Evolutionary conservation across 2,797 vertebrate genomes (phyloP), one percentile per base, ranked within the genome.

Genomic region (Acipenser oxyrinchus): DNA sequence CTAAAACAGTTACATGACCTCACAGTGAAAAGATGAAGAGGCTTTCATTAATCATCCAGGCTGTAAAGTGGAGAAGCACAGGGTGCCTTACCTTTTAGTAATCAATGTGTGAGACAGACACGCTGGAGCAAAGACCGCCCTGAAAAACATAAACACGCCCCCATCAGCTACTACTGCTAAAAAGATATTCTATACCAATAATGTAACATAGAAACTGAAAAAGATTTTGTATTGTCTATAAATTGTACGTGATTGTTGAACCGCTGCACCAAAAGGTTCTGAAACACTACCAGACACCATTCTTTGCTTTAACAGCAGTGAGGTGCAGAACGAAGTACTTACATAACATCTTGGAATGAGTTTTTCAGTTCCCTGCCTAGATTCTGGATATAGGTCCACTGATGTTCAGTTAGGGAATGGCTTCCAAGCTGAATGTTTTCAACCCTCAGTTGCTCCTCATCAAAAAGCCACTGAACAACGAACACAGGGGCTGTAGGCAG

Each of bases 391-490:
- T 90, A 92, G 67, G 86, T 87, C 91, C 91, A 91, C 80, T 93
- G 91, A 66, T 87, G 83, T 68, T 83, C 82, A 0, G 88, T 88
- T 68, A 93, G 79, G 50, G 82, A 82, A 71, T 86, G 88, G 49
- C 85, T 84, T 10, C 90, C 89, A 64, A 90, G 75, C 66, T 86
- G 90, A 79, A 93, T 92, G 78, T 93, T 91, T 82, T 93, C 91
- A 68, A 90, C 78, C 59, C 83, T 84, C 72, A 93, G 75, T 80
- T 93, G 92, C 75, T 92, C 91, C 74, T 92, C 90, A 50, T 93
- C 92, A 77, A 93, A 93, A 51, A 93, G 80, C 91, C 91, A 93
- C 81, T 93, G 92, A 50, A 91, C 84, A 13, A 93, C 83, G 79
- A 93, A 93, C 70, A 93, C 73, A 11, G 91, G 90, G 1, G 89